phyloP scores from a whole-genome alignment of 2,888 invertebrate genomes.

The Tipula helvola region DNA sequence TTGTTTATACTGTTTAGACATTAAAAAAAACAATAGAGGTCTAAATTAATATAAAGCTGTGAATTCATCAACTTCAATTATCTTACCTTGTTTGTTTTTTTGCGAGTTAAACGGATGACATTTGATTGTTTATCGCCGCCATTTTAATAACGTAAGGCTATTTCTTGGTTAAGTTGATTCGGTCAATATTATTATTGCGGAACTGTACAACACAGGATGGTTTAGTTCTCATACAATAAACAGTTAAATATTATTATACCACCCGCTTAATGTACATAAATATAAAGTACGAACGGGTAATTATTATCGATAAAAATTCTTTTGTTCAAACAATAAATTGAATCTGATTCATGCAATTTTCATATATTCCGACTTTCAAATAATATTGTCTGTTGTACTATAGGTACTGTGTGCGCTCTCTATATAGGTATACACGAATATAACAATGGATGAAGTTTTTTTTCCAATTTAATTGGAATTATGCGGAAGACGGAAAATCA shows the following conservation, averaged over 20 bases:
- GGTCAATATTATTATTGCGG: too few species aligned
- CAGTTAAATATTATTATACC: too few species aligned
- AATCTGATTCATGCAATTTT: neutral
- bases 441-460: neutral
- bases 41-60: neutral
- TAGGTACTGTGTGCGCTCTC: neutral
- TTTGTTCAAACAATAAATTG: neutral
- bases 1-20: neutral
- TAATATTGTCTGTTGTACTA: too few species aligned
- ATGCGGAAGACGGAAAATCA: neutral
- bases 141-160: too few species aligned
- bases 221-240: too few species aligned
- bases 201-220: too few species aligned
- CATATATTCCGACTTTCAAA: neutral
- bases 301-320: neutral
- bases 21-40: neutral
- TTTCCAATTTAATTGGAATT: neutral
- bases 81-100: too few species aligned
- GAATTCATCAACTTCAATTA: neutral
- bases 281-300: too few species aligned
- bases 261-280: neutral
- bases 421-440: neutral
- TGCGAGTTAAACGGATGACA: neutral
- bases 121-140: neutral
- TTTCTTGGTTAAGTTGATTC: too few species aligned